Evolutionary conservation across 2,797 vertebrate genomes (phyloP).

Genomic region (Florisuga fusca): DNA sequence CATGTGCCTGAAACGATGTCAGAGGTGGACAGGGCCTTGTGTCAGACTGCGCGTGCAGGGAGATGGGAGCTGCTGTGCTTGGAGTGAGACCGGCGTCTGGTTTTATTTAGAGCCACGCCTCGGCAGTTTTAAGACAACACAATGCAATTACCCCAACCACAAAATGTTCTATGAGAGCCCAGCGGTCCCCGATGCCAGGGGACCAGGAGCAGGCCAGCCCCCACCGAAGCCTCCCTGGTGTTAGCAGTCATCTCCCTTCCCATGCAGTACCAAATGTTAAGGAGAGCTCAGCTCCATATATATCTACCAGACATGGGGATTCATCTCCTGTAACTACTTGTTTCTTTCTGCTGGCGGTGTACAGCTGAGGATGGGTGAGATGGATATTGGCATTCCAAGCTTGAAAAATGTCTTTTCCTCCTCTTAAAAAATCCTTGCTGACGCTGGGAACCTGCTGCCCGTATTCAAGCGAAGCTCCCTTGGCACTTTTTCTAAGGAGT

Average conservation of each 20-base stretch:
- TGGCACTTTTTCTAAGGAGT: not conserved
- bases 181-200: not conserved
- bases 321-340: not conserved
- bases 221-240: fast-evolving
- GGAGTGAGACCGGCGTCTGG: not conserved
- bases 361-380: not conserved
- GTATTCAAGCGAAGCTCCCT: not conserved
- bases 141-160: not conserved
- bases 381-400: not conserved
- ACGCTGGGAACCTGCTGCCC: not conserved
- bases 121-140: not conserved
- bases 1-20: not conserved
- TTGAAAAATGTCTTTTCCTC: not conserved
- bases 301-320: not conserved
- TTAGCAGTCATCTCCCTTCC: not conserved
- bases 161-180: not conserved
- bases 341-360: not conserved
- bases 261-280: not conserved
- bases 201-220: not conserved
- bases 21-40: not conserved
- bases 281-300: not conserved
- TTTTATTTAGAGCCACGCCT: constrained; percentile 2
- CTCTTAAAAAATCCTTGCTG: not conserved
- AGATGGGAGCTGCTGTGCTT: not conserved
- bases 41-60: fast-evolving